Percentiles rank a stretch among this genome's conserved stretches.
Evolutionary conservation across 1,140 invertebrate species (phyloP).

Genomic region (Drosophila ohnishii): DNA sequence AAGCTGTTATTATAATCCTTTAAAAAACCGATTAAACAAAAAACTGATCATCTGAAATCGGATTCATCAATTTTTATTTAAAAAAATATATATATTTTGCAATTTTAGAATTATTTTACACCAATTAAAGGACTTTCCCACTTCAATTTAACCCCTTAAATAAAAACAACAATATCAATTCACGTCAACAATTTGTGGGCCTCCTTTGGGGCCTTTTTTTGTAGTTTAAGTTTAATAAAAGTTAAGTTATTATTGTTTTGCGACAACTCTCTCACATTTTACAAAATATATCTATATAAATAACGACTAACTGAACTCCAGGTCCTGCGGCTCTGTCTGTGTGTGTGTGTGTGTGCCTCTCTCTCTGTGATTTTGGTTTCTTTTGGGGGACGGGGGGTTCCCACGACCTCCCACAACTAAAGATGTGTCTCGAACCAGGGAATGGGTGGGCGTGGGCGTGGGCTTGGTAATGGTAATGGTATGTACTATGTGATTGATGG

Average conservation of each 20-base stretch:
- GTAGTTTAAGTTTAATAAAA: slow-evolving; percentile 18
- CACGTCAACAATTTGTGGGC: slow-evolving; percentile 21
- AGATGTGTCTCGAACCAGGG: slow-evolving; percentile 20
- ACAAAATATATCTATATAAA: slow-evolving; percentile 48
- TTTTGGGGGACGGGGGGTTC: background rate
- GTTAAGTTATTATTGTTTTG: slow-evolving; percentile 37
- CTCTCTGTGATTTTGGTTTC: slow-evolving; percentile 3
- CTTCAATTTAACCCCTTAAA: background rate
- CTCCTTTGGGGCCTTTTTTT: background rate
- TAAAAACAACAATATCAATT: background rate
- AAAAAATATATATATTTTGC: no score
- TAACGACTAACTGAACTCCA: slow-evolving; percentile 35
- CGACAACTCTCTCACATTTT: slow-evolving; percentile 38
- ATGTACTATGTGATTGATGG: background rate
- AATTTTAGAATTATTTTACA: no score
- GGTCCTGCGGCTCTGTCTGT: slow-evolving; percentile 16
- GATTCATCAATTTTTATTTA: no score
- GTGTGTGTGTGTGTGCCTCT: slow-evolving; percentile 1
- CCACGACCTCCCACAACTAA: slow-evolving; percentile 18
- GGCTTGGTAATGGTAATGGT: background rate
- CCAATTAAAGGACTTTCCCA: no score
- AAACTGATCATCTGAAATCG: no score
- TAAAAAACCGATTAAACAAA: no score
- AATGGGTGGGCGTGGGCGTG: slow-evolving; percentile 2
- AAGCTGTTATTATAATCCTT: no score